A percentile compares a stretch with the other conserved stretches of the same genome.
Evolutionary conservation across 2,113 vertebrate species (phyloP).

Genomic region (Chaetops frenatus): DNA sequence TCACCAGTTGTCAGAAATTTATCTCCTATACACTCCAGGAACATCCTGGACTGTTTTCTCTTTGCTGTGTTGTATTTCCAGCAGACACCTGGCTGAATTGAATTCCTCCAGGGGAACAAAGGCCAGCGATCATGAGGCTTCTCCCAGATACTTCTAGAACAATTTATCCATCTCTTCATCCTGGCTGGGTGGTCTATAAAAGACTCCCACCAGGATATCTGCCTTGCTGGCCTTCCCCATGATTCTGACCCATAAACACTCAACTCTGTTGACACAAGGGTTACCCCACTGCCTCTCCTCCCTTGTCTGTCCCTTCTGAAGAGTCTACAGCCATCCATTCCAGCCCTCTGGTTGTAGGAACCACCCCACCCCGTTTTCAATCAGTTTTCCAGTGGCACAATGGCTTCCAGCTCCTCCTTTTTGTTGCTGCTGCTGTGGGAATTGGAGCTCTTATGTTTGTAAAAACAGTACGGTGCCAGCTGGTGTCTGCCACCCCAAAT

Average conservation of each 20-base stretch:
- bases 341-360: not conserved
- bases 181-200: not conserved
- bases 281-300: not conserved
- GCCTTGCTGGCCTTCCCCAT: not conserved
- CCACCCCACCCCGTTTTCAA: not conserved
- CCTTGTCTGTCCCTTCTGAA: not conserved
- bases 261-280: not conserved
- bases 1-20: not conserved
- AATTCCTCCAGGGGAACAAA: not conserved
- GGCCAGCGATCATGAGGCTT: not conserved
- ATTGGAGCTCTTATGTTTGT: not conserved
- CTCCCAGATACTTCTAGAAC: not conserved
- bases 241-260: not conserved
- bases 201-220: not conserved
- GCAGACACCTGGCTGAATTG: not conserved
- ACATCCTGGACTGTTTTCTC: not conserved
- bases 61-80: not conserved
- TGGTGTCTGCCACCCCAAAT: not conserved
- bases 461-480: not conserved
- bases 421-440: not conserved
- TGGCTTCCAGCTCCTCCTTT: not conserved
- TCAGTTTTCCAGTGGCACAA: not conserved
- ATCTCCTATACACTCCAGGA: not conserved
- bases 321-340: not conserved
- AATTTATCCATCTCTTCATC: not conserved